These are phyloP conservation scores for Pheosia gnoma DNA, from an alignment of 2,888 invertebrate species.

Conservation along the genomic window DNA sequence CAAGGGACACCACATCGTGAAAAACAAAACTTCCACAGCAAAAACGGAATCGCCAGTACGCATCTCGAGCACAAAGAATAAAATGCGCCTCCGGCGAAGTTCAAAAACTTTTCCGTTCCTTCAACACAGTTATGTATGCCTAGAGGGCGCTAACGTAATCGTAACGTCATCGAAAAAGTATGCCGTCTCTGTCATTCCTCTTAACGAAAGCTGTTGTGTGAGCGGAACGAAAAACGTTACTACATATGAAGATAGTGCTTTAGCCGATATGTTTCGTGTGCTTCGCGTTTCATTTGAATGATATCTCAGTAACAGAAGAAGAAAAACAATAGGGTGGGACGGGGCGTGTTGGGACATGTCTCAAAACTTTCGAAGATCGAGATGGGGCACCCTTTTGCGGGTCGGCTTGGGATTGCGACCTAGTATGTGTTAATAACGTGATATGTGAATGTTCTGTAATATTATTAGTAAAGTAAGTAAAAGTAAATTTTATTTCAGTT, in stretches of 20 bases:
- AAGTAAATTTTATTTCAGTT: too few species aligned
- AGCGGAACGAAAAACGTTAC: too few species aligned
- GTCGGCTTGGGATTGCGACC: conserved; percentile 6
- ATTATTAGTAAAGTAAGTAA: too few species aligned
- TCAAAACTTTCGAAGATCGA: conserved; percentile 23
- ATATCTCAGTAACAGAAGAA: conserved; percentile 1
- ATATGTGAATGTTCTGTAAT: too few species aligned
- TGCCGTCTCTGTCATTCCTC: background rate
- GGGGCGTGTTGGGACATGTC: conserved; percentile 7
- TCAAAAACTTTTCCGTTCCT: background rate
- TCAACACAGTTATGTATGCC: background rate
- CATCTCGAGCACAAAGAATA: conserved; percentile 1
- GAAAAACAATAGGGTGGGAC: background rate
- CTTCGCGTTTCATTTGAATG: background rate
- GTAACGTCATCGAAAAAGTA: too few species aligned
- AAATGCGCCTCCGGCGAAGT: background rate
- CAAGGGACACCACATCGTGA: background rate
- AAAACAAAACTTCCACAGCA: background rate
- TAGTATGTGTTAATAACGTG: background rate
- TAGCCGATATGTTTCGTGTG: background rate
- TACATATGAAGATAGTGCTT: too few species aligned
- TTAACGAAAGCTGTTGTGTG: too few species aligned
- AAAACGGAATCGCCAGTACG: background rate
- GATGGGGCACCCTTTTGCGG: conserved; percentile 13
- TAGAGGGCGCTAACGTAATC: too few species aligned